Evolutionary conservation across 2,113 vertebrate genomes (phyloP).

Genomic region (Salvelinus sp.): DNA sequence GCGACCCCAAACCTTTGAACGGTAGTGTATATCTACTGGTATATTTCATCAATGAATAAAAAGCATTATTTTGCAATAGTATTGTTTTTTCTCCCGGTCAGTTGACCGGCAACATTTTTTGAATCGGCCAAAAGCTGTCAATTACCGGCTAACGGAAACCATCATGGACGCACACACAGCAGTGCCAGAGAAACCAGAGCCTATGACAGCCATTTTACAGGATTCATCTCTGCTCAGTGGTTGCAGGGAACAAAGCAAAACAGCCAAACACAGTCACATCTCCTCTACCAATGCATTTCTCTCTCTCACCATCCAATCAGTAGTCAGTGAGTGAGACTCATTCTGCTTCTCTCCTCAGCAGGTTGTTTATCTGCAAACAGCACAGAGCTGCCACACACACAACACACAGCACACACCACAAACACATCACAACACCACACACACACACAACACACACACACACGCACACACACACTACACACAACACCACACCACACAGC

Average conservation of each 20-base stretch:
- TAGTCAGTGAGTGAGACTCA: constrained; percentile 49
- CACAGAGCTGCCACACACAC: constrained; percentile 34
- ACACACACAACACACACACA: constrained; percentile 9
- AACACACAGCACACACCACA: constrained; percentile 5
- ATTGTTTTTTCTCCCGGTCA: too few relatives aligned
- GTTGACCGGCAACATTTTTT: too few relatives aligned
- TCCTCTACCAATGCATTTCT: constrained; percentile 22
- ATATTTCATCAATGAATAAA: too few relatives aligned
- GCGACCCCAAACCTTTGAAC: too few relatives aligned
- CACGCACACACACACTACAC: not conserved
- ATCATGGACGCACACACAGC: too few relatives aligned
- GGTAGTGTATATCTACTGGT: too few relatives aligned
- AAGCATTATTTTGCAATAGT: too few relatives aligned
- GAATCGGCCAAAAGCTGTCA: too few relatives aligned
- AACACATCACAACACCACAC: constrained; percentile 5
- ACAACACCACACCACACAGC: constrained; percentile 7
- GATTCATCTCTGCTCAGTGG: too few relatives aligned
- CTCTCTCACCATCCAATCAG: constrained; percentile 17
- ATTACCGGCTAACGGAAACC: too few relatives aligned
- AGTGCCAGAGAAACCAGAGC: not conserved
- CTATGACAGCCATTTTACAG: too few relatives aligned
- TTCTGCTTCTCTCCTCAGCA: constrained; percentile 47
- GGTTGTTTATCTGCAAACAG: constrained; percentile 44
- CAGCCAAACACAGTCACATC: constrained; percentile 4
- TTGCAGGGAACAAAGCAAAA: constrained; percentile 12